Conservation (phyloP, 2,113 vertebrate genomes). For the Passerina amoena region DNA sequence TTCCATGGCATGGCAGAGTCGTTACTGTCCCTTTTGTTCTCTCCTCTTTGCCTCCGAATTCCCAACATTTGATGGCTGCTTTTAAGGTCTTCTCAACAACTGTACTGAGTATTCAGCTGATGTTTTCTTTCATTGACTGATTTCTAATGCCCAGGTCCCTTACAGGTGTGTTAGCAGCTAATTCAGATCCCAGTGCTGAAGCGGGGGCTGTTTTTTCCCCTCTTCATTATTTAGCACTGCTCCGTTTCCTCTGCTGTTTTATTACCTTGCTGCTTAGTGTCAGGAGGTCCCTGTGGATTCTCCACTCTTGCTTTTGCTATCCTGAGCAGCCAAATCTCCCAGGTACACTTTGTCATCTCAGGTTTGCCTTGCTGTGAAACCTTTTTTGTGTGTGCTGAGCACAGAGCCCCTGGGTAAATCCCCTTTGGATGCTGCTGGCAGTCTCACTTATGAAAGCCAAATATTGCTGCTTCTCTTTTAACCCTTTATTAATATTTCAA, state of each 20-base stretch:
- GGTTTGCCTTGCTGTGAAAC: background rate
- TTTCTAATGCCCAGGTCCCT: background rate
- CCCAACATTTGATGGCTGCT: background rate
- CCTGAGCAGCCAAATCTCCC: background rate
- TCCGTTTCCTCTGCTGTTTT: background rate
- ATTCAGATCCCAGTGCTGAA: background rate
- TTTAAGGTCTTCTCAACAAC: background rate
- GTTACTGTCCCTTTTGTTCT: background rate
- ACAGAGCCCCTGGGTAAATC: background rate
- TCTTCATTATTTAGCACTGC: background rate
- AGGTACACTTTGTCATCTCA: constrained; percentile 1
- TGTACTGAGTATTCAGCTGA: background rate
- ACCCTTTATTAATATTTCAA: background rate
- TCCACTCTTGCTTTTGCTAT: background rate
- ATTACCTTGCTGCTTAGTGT: background rate
- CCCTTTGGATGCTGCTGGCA: background rate
- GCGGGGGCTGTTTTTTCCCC: background rate
- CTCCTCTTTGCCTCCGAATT: background rate
- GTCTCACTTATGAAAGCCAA: background rate
- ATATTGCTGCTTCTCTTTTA: background rate
- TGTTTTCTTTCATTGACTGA: background rate
- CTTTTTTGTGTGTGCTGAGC: background rate
- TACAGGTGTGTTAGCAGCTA: background rate
- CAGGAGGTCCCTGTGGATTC: constrained; percentile 23
- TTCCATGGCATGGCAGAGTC: background rate